Base-by-base conservation (phyloP, 2,797 vertebrate species). In the Paedocypris micromegethes region DNA sequence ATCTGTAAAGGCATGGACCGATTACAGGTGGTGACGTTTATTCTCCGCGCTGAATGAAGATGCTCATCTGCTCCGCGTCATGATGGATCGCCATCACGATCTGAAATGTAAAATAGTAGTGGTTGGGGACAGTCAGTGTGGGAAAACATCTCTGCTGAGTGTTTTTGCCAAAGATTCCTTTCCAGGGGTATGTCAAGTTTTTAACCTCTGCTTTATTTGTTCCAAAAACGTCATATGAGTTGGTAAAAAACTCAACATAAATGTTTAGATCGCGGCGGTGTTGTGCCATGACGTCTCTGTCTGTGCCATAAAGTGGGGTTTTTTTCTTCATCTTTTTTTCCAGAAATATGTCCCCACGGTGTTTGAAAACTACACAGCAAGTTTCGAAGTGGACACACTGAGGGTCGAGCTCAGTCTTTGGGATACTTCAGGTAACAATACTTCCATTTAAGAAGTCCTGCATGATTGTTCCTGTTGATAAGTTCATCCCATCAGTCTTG, bases 351-450 rank as follows among this genome's bases (percentile, higher is more conserved):
- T 93, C 5, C 92, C 93, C 39, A 94, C 93, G 0, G 93, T 95
- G 58, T 95, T 94, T 84, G 93, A 95, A 75, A 95, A 94, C 87
- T 94, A 94, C 85, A 93, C 93, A 38, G 92, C 93, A 83, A 94
- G 91, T 85, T 95, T 95, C 85, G 93, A 95, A 82, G 92, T 94
- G 78, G 92, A 94, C 87, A 87, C 89, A 68, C 90, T 93, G 82
- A 89, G 92, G 79, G 93, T 93, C 86, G 93, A 95, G 73, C 88
- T 94, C 82, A 93, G 92, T 82, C 91, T 95, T 3, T 94, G 93
- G 93, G 93, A 95, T 82, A 95, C 93, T 60, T 93, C 93, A 78
- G 93, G 93, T 94, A 90, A 92, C n/a, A n/a, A n/a, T n/a, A n/a
- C n/a, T n/a, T n/a, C n/a, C n/a, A n/a, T n/a, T n/a, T n/a, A 23